These are phyloP conservation scores for Lophochroa leadbeateri DNA, from an alignment of 2,113 vertebrate genomes.

Conservation along the genomic window DNA sequence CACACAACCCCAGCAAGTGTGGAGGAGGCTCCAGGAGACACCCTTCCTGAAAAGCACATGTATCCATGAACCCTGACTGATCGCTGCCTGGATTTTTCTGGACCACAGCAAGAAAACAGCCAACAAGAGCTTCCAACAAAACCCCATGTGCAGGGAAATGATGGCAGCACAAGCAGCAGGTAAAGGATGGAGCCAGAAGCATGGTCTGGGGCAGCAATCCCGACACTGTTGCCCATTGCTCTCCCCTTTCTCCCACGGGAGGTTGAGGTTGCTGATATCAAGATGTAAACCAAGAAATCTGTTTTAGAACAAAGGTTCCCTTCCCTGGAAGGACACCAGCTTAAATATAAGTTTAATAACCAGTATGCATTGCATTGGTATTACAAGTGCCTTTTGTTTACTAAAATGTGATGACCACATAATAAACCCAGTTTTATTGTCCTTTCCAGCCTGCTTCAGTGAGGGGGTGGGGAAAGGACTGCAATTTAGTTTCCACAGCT, in stretches of 20 bases:
- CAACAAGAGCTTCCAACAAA: background rate
- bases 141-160: background rate
- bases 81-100: background rate
- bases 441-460: background rate
- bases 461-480: background rate
- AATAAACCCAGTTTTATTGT: constrained; percentile 27
- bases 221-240: fast-evolving
- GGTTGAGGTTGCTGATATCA: background rate
- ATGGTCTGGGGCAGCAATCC: background rate
- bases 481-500: background rate
- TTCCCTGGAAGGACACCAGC: background rate
- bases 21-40: background rate
- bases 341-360: no score
- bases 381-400: constrained; percentile 50
- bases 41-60: background rate
- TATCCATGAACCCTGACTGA: background rate
- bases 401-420: constrained; percentile 13
- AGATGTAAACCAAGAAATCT: background rate
- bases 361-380: background rate
- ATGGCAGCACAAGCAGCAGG: background rate
- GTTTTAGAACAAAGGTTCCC: background rate
- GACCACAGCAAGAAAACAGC: background rate
- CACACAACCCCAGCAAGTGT: fast-evolving
- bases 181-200: background rate
- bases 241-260: background rate